These are phyloP conservation scores for Sphenodon punctatus DNA, from an alignment of 2,797 vertebrate genomes.

Conservation along the genomic window DNA sequence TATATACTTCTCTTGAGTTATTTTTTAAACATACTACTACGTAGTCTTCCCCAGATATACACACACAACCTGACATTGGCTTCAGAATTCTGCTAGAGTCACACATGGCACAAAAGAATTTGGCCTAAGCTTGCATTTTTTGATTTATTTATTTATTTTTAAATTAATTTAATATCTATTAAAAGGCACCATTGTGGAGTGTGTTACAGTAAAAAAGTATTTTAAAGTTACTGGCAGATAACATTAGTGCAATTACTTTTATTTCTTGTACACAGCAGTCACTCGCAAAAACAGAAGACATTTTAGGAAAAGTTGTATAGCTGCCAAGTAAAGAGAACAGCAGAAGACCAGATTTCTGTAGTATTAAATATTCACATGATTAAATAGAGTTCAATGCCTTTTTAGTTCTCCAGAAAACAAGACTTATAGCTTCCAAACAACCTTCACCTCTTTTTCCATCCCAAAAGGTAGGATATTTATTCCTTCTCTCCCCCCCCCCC, in stretches of 20 bases:
- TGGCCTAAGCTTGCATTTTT: slow-evolving; percentile 17
- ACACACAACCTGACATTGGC: slow-evolving; percentile 6
- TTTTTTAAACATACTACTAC: slow-evolving; percentile 34
- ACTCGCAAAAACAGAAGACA: slow-evolving; percentile 44
- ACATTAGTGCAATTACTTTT: slow-evolving; percentile 64
- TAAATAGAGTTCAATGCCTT: slow-evolving; percentile 32
- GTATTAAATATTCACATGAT: neutral
- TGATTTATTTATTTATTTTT: too few species aligned
- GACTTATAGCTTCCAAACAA: slow-evolving; percentile 36
- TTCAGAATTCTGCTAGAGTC: neutral
- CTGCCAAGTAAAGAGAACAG: slow-evolving; percentile 51
- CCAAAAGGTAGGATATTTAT: slow-evolving; percentile 28
- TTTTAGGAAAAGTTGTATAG: slow-evolving; percentile 49
- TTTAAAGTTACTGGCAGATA: slow-evolving; percentile 45
- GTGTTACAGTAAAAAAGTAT: slow-evolving; percentile 69
- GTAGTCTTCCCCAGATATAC: neutral
- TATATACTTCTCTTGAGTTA: neutral
- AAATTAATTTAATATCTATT: neutral
- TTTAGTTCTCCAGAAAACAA: slow-evolving; percentile 21
- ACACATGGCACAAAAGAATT: slow-evolving; percentile 20
- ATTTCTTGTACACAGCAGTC: slow-evolving; percentile 48
- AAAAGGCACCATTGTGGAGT: slow-evolving; percentile 44
- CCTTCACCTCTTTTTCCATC: slow-evolving; percentile 44
- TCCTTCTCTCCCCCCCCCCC: too few species aligned
- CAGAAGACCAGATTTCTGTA: slow-evolving; percentile 2